Conservation (phyloP, 2,797 vertebrate species). For the Muscicapa comitata region DNA sequence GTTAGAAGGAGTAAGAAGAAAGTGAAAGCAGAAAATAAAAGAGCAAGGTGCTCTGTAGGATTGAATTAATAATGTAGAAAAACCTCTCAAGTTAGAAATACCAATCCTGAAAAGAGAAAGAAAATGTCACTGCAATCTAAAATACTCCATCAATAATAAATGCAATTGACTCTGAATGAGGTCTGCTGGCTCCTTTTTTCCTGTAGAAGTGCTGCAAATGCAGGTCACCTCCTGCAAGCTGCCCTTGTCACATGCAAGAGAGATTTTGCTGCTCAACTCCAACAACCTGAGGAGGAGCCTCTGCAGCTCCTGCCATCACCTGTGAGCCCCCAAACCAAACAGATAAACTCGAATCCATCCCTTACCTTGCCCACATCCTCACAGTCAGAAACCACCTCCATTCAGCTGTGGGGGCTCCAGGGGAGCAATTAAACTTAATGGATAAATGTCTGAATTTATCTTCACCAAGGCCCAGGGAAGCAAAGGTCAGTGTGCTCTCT, state of each 20-base stretch:
- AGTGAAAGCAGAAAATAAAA: conserved; percentile 16
- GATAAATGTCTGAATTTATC: not conserved
- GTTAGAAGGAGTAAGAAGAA: not conserved
- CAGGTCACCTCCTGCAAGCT: not conserved
- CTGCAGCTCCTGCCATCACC: not conserved
- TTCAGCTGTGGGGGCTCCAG: not conserved
- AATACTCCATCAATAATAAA: not conserved
- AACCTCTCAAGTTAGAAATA: conserved; percentile 12
- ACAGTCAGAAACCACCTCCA: not conserved
- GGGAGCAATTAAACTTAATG: not conserved
- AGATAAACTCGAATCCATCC: not conserved
- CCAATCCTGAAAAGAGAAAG: not conserved
- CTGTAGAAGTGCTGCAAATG: not conserved
- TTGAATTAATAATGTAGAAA: conserved; percentile 51
- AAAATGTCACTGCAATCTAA: not conserved
- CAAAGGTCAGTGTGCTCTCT: not conserved
- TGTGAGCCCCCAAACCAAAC: not conserved
- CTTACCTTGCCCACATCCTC: not conserved
- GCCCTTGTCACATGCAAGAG: not conserved
- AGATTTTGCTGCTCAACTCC: not conserved
- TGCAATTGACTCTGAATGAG: not conserved
- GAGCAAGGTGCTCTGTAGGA: not conserved
- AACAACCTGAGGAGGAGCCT: accelerated
- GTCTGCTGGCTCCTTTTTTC: not conserved
- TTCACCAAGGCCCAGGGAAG: not conserved